These are phyloP conservation scores for Hydriomena furcata DNA, from an alignment of 2,888 invertebrate genomes.

Conservation along the genomic window DNA sequence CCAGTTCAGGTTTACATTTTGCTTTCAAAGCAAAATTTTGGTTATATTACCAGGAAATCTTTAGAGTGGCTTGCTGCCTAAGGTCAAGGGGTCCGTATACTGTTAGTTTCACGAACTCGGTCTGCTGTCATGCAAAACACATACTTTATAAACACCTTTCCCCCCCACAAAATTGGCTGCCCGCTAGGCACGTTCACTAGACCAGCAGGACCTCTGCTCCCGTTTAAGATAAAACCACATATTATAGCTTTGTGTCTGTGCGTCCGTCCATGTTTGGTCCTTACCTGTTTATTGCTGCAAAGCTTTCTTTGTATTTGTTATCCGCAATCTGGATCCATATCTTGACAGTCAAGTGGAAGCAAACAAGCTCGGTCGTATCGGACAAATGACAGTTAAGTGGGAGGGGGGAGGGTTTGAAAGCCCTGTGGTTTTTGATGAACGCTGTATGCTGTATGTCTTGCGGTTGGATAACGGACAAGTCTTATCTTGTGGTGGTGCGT, in stretches of 20 bases:
- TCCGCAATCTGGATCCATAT: slow-evolving; percentile 22
- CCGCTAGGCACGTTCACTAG: slow-evolving; percentile 24
- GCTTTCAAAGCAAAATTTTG: slow-evolving; percentile 2
- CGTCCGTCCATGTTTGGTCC: slow-evolving; percentile 13
- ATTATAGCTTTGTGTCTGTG: not conserved
- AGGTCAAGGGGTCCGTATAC: slow-evolving; percentile 3
- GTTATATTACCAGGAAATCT: slow-evolving; percentile 12
- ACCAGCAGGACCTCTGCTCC: slow-evolving; percentile 7
- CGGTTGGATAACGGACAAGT: slow-evolving; percentile 3
- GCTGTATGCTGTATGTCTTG: slow-evolving; percentile 1
- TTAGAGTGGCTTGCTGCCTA: not conserved
- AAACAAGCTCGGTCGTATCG: slow-evolving; percentile 21
- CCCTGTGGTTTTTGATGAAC: slow-evolving; percentile 14
- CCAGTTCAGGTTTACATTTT: slow-evolving; percentile 10
- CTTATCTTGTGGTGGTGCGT: too few species aligned
- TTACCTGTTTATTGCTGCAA: slow-evolving; percentile 9
- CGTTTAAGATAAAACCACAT: slow-evolving; percentile 6
- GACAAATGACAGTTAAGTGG: slow-evolving; percentile 24
- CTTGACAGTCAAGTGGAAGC: slow-evolving; percentile 20
- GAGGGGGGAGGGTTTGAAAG: slow-evolving; percentile 19
- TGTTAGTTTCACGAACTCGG: slow-evolving; percentile 15
- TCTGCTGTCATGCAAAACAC: slow-evolving; percentile 10
- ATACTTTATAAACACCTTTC: slow-evolving; percentile 5
- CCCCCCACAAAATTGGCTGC: slow-evolving; percentile 5
- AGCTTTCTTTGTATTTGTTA: slow-evolving; percentile 21